These are phyloP conservation scores for Scaptomyza parva DNA, from an alignment of 2,888 invertebrate genomes.

Conservation along the genomic window DNA sequence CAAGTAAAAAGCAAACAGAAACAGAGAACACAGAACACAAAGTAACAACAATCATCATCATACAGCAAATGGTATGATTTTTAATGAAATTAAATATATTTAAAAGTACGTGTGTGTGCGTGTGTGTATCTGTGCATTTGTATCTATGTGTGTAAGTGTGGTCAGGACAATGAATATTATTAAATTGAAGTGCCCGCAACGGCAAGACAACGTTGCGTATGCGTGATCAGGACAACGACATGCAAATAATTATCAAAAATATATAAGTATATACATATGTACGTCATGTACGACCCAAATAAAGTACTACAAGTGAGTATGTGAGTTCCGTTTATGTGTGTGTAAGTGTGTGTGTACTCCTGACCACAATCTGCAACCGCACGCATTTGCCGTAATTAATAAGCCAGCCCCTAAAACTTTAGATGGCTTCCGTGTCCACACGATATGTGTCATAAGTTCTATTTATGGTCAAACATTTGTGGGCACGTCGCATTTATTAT, in stretches of 20 bases:
- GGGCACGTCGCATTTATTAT: constrained; percentile 67
- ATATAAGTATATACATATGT: constrained; percentile 24
- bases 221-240: constrained; percentile 46
- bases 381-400: constrained; percentile 75
- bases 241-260: constrained; percentile 52
- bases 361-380: constrained; percentile 69
- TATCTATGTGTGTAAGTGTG: constrained; percentile 9
- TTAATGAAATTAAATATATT: constrained; percentile 39
- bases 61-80: constrained; percentile 27
- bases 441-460: constrained; percentile 77
- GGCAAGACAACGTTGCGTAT: constrained; percentile 44
- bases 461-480: constrained; percentile 64
- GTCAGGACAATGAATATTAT: constrained; percentile 49
- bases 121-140: neutral
- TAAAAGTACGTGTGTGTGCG: constrained; percentile 1
- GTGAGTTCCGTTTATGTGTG: constrained; percentile 18
- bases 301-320: neutral
- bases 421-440: constrained; percentile 68
- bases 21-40: constrained; percentile 1
- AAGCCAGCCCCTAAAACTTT: constrained; percentile 62
- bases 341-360: neutral
- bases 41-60: constrained; percentile 10
- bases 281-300: constrained; percentile 31
- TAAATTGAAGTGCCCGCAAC: constrained; percentile 36
- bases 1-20: constrained; percentile 24